Percentiles rank a stretch among this genome's conserved stretches.
Conservation (phyloP, 1,140 invertebrate species). For the Drosophila auraria region DNA sequence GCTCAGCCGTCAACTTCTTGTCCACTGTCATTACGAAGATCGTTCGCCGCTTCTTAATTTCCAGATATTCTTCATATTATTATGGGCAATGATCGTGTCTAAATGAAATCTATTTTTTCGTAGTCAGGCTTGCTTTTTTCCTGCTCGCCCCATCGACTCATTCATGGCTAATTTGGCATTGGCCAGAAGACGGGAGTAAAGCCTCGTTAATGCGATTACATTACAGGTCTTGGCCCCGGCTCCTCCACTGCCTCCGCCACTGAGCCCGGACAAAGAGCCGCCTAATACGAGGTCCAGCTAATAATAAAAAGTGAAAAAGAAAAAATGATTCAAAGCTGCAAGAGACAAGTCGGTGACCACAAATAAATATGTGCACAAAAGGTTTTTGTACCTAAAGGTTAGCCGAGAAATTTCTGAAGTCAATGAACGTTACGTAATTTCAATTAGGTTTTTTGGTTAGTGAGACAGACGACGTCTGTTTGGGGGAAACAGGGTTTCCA, state of each 20-base stretch:
- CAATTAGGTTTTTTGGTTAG: constrained; percentile 69
- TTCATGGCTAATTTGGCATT: constrained; percentile 61
- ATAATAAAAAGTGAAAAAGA: constrained; percentile 77
- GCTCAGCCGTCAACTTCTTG: constrained; percentile 46
- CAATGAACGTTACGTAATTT: constrained; percentile 84
- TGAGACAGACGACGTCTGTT: neutral
- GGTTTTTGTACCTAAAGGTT: constrained; percentile 31
- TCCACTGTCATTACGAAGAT: constrained; percentile 70
- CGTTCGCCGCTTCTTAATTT: constrained; percentile 54
- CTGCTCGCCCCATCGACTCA: constrained; percentile 21
- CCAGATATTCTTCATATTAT: constrained; percentile 50
- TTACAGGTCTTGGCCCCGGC: constrained; percentile 59
- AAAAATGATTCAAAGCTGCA: constrained; percentile 29
- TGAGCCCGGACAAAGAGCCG: constrained; percentile 41
- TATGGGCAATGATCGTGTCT: constrained; percentile 80
- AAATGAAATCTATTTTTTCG: constrained; percentile 78
- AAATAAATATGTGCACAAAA: constrained; percentile 30
- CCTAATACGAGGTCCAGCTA: constrained; percentile 68
- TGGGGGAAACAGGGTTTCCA: constrained; percentile 6
- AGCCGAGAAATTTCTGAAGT: constrained; percentile 67
- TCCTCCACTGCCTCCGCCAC: constrained; percentile 9
- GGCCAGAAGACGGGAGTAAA: constrained; percentile 63
- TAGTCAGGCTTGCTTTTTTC: constrained; percentile 37
- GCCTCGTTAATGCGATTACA: constrained; percentile 79
- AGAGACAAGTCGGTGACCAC: constrained; percentile 38